Percentiles rank a stretch among this genome's conserved stretches.
Conservation (phyloP, 2,113 vertebrate genomes). For the Corythaixoides concolor region DNA sequence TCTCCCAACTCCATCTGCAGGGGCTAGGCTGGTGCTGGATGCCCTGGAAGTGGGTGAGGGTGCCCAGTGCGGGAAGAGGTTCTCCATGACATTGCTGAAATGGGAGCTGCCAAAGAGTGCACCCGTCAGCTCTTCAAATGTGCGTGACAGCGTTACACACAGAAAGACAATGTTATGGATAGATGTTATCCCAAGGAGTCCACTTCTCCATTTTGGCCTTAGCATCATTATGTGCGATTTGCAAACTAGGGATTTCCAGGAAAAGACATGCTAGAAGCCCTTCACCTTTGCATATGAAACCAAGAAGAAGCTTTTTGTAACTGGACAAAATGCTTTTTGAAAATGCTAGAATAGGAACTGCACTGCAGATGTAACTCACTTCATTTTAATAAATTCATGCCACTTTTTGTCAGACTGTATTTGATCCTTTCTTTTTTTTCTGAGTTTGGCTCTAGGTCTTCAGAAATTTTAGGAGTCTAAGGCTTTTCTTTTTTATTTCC, state of each 20-base stretch:
- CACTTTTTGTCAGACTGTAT: neutral
- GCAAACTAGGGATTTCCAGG: neutral
- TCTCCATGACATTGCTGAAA: neutral
- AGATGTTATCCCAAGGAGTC: neutral
- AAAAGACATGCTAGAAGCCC: neutral
- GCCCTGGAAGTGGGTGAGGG: neutral
- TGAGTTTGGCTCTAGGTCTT: neutral
- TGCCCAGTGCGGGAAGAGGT: neutral
- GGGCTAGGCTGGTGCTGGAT: neutral
- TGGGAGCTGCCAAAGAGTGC: rapidly evolving
- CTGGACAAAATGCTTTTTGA: neutral
- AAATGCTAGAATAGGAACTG: neutral
- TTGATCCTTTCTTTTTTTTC: neutral
- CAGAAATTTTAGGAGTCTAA: neutral
- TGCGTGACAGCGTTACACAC: rapidly evolving
- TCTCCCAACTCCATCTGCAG: neutral
- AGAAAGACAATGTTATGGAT: rapidly evolving
- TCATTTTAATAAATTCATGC: neutral
- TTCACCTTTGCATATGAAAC: neutral
- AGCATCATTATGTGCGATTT: neutral
- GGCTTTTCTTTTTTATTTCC: neutral
- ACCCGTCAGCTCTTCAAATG: rapidly evolving
- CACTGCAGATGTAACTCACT: neutral
- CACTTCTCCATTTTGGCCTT: neutral
- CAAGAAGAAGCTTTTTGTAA: neutral